phyloP scores from a whole-genome alignment of 2,797 vertebrate species.

The Lutjanus argentimaculatus region DNA sequence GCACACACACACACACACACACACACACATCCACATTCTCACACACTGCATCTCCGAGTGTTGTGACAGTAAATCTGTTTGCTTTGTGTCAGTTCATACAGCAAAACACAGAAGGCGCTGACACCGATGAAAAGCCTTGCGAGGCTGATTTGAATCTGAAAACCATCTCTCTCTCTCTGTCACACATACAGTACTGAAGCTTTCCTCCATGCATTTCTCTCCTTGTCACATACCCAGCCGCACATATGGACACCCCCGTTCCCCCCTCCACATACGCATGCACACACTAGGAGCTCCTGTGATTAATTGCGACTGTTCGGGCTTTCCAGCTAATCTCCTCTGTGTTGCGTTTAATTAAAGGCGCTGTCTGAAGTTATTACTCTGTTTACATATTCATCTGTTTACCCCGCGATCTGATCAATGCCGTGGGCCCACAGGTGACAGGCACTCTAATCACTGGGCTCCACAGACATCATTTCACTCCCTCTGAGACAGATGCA shows the following conservation, averaged over 20 bases:
- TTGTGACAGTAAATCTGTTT: constrained; percentile 61
- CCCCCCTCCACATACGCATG: constrained; percentile 6
- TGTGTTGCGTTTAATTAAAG: constrained; percentile 89
- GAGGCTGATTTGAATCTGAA: constrained; percentile 66
- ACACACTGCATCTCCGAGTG: constrained; percentile 8
- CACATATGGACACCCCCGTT: constrained; percentile 34
- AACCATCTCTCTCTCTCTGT: constrained; percentile 43
- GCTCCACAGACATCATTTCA: constrained; percentile 74
- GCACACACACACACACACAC: constrained; percentile 9
- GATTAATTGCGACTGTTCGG: constrained; percentile 84
- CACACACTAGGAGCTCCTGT: constrained; percentile 56
- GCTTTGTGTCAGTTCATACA: constrained; percentile 54
- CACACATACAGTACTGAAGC: constrained; percentile 33
- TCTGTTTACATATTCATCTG: constrained; percentile 89
- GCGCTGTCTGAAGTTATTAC: constrained; percentile 88
- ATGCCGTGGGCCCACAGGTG: constrained; percentile 85
- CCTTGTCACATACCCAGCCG: constrained; percentile 33
- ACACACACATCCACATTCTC: neutral
- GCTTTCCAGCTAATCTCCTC: constrained; percentile 86
- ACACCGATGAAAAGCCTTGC: constrained; percentile 63
- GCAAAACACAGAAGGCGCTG: constrained; percentile 61
- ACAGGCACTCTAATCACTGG: constrained; percentile 85
- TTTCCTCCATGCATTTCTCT: constrained; percentile 39
- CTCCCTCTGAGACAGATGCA: constrained; percentile 70
- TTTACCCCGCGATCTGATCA: constrained; percentile 87